Conservation (phyloP, 2,888 invertebrate species). For the Dyspetes luteomarginatus region DNA sequence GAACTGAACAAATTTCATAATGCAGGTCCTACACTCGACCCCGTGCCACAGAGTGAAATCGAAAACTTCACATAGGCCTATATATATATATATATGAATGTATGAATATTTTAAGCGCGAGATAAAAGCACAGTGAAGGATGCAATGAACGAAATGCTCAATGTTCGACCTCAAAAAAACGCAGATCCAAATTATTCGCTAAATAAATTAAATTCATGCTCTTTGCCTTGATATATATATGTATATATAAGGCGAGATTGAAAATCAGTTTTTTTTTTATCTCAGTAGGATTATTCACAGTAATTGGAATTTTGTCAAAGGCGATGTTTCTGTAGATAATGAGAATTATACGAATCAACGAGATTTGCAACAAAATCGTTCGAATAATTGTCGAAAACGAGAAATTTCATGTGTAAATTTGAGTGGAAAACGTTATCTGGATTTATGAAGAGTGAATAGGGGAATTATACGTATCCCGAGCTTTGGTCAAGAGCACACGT, state of each 20-base stretch:
- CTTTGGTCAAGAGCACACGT: not conserved
- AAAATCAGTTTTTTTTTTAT: too few species aligned
- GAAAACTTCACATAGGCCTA: constrained; percentile 19
- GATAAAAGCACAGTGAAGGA: not conserved
- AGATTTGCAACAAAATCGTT: too few species aligned
- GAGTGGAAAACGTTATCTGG: too few species aligned
- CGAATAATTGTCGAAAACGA: too few species aligned
- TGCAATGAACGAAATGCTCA: not conserved
- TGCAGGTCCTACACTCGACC: constrained; percentile 44
- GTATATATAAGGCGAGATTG: too few species aligned
- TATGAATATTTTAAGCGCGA: not conserved
- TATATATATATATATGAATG: not conserved
- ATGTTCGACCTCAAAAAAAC: not conserved
- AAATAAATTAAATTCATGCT: not conserved
- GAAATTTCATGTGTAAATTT: too few species aligned
- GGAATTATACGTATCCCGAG: not conserved
- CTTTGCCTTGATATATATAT: too few species aligned
- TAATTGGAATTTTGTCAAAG: not conserved
- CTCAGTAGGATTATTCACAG: too few species aligned
- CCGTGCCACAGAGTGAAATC: constrained; percentile 2
- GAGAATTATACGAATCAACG: not conserved
- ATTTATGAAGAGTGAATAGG: too few species aligned
- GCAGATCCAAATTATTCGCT: not conserved
- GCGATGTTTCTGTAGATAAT: not conserved
- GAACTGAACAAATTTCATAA: constrained; percentile 58